These are phyloP conservation scores for Mnemiopsis leidyi DNA, from an alignment of 37 sponge, comb jelly and placozoan genomes.

Conservation along the genomic window DNA sequence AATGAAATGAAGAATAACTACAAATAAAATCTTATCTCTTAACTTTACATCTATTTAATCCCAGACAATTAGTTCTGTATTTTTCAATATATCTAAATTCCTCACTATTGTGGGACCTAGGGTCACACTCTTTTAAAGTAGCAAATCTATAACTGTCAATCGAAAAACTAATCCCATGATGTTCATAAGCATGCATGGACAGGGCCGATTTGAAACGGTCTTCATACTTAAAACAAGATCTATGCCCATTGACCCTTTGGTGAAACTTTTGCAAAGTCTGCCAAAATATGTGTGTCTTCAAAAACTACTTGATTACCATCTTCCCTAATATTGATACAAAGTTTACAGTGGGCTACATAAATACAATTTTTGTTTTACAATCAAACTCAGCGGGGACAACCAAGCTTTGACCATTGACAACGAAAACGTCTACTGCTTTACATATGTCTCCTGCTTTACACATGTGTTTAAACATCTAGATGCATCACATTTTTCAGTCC, in stretches of 20 bases:
- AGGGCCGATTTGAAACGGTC: not conserved
- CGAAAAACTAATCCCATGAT: not conserved
- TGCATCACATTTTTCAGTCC: not conserved
- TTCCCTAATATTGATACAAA: not conserved
- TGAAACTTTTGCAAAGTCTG: not conserved
- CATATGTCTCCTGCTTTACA: too few relatives aligned
- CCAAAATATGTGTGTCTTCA: not conserved
- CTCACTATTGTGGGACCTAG: not conserved
- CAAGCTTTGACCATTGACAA: too few relatives aligned
- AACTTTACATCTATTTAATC: too few relatives aligned
- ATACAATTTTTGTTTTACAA: not conserved
- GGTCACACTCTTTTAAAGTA: not conserved
- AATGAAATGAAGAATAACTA: too few relatives aligned
- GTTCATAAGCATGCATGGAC: not conserved
- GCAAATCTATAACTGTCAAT: not conserved
- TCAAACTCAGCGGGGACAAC: too few relatives aligned
- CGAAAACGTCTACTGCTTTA: too few relatives aligned
- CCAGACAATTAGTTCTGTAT: too few relatives aligned
- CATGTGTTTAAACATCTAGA: too few relatives aligned
- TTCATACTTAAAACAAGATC: not conserved
- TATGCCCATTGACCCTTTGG: not conserved
- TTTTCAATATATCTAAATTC: not conserved
- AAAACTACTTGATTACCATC: too few relatives aligned
- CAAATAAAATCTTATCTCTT: too few relatives aligned
- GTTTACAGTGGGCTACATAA: not conserved